Conservation (phyloP, 2,888 invertebrate genomes). For the Oscheius sp. region DNA sequence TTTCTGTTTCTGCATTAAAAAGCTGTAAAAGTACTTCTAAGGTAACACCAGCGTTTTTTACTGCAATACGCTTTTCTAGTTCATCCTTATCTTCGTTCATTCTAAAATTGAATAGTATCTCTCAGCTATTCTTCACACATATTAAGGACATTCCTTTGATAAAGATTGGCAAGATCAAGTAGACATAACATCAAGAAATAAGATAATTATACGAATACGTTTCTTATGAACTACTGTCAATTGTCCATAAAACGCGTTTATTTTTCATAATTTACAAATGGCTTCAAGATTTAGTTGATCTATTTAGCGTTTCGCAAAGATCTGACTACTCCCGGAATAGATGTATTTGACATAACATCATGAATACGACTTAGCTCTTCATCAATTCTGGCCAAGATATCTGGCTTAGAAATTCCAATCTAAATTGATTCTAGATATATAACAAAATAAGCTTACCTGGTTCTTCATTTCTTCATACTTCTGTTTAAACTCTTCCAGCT, state of each 20-base stretch:
- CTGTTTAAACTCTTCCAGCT: neutral
- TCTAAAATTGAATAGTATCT: neutral
- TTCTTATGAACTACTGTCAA: neutral
- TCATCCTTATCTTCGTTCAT: neutral
- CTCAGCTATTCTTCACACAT: no score
- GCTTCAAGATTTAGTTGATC: no score
- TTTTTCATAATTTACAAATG: neutral
- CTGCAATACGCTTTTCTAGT: neutral
- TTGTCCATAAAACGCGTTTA: neutral
- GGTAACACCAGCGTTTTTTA: constrained; percentile 2
- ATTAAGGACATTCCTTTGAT: neutral
- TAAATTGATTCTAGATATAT: no score
- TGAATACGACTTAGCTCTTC: neutral
- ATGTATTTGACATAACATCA: neutral
- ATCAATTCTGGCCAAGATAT: constrained; percentile 1
- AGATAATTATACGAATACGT: neutral
- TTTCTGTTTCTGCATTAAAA: neutral
- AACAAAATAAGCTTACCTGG: neutral
- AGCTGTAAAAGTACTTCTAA: constrained; percentile 2
- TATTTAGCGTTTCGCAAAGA: neutral
- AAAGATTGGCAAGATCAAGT: neutral
- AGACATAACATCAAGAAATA: neutral
- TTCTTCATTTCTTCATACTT: neutral
- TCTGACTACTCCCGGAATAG: neutral
- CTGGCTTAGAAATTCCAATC: neutral